Base-by-base conservation (phyloP, 2,888 invertebrate genomes). In the Myopa tessellatipennis region DNA sequence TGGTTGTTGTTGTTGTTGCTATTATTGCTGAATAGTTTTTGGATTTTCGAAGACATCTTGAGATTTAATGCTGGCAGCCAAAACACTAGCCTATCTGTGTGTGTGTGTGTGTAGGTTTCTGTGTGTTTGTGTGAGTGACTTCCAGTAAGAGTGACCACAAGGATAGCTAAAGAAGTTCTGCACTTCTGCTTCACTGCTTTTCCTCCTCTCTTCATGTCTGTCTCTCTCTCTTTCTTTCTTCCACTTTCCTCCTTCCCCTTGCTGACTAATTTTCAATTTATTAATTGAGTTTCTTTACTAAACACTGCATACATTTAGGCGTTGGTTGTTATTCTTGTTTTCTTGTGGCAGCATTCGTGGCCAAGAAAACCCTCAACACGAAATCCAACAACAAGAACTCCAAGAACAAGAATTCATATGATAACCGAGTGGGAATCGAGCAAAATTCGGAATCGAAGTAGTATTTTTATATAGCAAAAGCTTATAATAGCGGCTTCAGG, bases 271-370 rank as follows among this genome's bases (percentile, higher is more conserved):
- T 63, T 26, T 7, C n/a, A 16, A 58, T 68, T 68, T 74, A 68
- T 74, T 74, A 74, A 74, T 74, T 55, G 74, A 68, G 38, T 68
- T 68, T 55, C 52, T 74, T 67, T 50, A 55, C 26, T 14, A 40
- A 58, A 34, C n/a, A 38, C 55, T 74, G 74, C 77, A 73, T 73
- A 68, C 58, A 63, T 38, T 72, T 67, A 45, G 72, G 72, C 58
- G 26, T 58, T n/a, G 52, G 8, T 26, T 26, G 26, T 26, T 26
- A 55, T 52, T 36, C 26, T 76, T 52, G 36, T 36, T 55, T 12
- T 74, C 50, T 68, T 68, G 6, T 38, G 10, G 1, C 50, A 2
- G 50, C 50, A 50, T 50, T 26, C 50, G 50, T 10, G 10, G 10
- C 8, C 50, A 50, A 50, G 50, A 50, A 50, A 50, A 8, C 50